Percentiles rank a stretch among this genome's conserved stretches.
Conservation (phyloP, 2,797 vertebrate species). For the Distichodus sexfasciatus region DNA sequence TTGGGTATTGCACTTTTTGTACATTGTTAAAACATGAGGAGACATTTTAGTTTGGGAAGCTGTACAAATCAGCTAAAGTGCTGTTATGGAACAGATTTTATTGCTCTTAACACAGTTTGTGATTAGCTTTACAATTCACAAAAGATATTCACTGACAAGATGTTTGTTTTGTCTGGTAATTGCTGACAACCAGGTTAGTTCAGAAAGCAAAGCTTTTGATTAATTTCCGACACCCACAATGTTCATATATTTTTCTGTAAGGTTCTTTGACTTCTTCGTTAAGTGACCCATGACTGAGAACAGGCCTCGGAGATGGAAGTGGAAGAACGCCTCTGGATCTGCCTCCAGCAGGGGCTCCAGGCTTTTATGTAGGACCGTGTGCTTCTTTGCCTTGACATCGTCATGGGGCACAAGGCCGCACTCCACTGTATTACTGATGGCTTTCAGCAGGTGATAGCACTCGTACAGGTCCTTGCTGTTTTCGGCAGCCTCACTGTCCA, state of each 20-base stretch:
- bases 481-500: constrained; percentile 27
- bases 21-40: too few species aligned
- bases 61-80: neutral
- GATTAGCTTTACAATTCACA: neutral
- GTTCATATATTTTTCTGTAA: constrained; percentile 84
- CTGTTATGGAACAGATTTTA: neutral
- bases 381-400: constrained; percentile 51
- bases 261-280: constrained; percentile 73
- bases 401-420: constrained; percentile 64
- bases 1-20: too few species aligned
- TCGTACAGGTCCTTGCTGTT: constrained; percentile 70
- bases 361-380: neutral
- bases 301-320: constrained; percentile 80
- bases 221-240: constrained; percentile 69
- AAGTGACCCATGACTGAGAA: constrained; percentile 80
- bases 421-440: constrained; percentile 78
- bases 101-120: neutral
- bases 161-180: neutral
- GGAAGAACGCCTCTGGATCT: constrained; percentile 76
- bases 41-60: neutral
- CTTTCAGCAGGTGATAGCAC: constrained; percentile 81
- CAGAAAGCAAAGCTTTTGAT: neutral
- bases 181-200: neutral
- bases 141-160: neutral
- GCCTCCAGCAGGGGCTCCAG: constrained; percentile 53